A percentile compares a stretch with the other conserved stretches of the same genome.
Conservation (phyloP, 2,797 vertebrate species). For the Selene dorsalis region DNA sequence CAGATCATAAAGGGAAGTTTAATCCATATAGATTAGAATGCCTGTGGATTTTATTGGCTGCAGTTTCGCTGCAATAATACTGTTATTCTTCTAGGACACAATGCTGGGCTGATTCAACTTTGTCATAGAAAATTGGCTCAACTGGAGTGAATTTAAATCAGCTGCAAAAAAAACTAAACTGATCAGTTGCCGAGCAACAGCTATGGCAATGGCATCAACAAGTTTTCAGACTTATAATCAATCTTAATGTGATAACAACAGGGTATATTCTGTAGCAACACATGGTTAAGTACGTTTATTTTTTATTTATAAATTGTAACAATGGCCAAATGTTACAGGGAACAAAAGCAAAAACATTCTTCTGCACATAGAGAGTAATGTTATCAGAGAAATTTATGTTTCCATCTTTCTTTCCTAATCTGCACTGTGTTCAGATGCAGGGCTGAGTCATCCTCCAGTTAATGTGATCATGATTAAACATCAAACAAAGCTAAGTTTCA, state of each 20-base stretch:
- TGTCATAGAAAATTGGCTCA: conserved; percentile 35
- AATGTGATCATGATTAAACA: conserved; percentile 51
- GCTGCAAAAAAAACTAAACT: not conserved
- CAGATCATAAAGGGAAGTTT: not conserved
- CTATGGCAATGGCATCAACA: conserved; percentile 56
- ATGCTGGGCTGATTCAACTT: conserved; percentile 23
- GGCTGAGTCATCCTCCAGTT: conserved; percentile 47
- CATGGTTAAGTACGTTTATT: not conserved
- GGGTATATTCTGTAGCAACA: not conserved
- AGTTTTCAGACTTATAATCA: conserved; percentile 5
- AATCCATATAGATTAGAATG: not conserved
- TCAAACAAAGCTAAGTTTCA: conserved; percentile 26
- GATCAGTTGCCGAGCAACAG: conserved; percentile 78
- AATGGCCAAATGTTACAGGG: not conserved
- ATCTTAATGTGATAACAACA: not conserved
- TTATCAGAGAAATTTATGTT: not conserved
- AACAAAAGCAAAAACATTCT: not conserved
- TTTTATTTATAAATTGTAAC: not conserved
- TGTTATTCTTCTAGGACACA: not conserved
- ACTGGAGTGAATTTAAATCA: conserved; percentile 55
- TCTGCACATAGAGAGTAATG: too few species aligned
- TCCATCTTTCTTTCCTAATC: conserved; percentile 16
- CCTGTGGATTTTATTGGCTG: not conserved
- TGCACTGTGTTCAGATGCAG: conserved; percentile 12
- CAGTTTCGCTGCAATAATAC: not conserved